A percentile compares a stretch with the other conserved stretches of the same genome.
Conservation (phyloP, 2,888 invertebrate species). For the Boloria selene region DNA sequence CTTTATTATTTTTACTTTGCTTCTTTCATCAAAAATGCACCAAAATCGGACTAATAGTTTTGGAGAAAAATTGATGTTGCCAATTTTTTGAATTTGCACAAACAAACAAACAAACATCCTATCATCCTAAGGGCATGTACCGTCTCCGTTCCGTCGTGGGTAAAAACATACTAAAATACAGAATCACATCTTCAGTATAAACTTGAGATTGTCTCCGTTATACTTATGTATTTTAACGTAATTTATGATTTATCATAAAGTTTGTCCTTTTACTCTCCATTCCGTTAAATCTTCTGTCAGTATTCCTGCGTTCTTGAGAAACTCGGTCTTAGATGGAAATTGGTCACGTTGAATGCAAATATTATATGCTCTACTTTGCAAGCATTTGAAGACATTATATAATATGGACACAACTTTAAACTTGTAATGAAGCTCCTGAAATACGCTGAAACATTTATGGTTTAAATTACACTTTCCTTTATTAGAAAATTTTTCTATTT, state of each 20-base stretch:
- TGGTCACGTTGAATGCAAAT: conserved; percentile 25
- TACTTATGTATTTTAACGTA: background rate
- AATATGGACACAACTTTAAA: background rate
- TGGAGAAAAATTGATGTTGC: too few relatives aligned
- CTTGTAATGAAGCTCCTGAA: too few relatives aligned
- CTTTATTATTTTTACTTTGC: too few relatives aligned
- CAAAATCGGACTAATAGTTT: too few relatives aligned
- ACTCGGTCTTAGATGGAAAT: conserved; percentile 13
- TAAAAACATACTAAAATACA: background rate
- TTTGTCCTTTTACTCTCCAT: conserved; percentile 1
- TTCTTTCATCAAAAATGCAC: too few relatives aligned
- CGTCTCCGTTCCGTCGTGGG: too few relatives aligned
- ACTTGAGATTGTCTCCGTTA: background rate
- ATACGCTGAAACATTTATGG: too few relatives aligned
- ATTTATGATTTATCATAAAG: conserved; percentile 11
- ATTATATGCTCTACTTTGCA: background rate
- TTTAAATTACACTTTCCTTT: too few relatives aligned
- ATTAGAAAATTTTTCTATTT: too few relatives aligned
- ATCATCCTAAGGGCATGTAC: too few relatives aligned
- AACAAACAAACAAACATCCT: too few relatives aligned
- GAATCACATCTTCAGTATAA: background rate
- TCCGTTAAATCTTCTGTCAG: background rate
- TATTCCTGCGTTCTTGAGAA: conserved; percentile 1
- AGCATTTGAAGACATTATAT: background rate
- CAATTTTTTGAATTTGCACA: too few relatives aligned